Conservation (phyloP, 2,113 vertebrate species). For the Dicentrarchus labrax region DNA sequence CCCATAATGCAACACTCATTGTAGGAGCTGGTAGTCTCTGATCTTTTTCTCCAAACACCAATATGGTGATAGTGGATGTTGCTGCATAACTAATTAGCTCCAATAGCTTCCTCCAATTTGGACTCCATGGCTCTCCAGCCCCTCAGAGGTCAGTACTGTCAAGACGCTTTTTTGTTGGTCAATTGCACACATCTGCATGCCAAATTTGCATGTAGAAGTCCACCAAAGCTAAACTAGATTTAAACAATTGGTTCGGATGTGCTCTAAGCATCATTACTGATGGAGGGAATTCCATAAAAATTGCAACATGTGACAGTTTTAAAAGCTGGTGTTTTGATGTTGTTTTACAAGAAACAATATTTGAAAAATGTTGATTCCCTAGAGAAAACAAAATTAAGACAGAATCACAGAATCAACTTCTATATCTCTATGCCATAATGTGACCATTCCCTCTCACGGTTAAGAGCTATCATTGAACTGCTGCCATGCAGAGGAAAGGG, state of each 20-base stretch:
- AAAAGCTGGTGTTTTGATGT: not conserved
- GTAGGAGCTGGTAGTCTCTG: not conserved
- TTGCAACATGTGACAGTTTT: not conserved
- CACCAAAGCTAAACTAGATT: not conserved
- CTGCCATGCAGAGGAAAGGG: conserved; percentile 74
- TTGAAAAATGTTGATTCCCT: not conserved
- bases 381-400: not conserved
- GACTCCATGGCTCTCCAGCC: not conserved
- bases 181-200: not conserved
- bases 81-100: not conserved
- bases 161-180: not conserved
- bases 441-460: conserved; percentile 10
- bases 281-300: no score
- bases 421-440: conserved; percentile 11
- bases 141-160: not conserved
- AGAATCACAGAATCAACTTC: not conserved
- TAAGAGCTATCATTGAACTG: conserved; percentile 66
- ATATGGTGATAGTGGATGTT: not conserved
- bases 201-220: not conserved
- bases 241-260: not conserved
- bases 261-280: no score
- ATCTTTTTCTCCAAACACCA: not conserved
- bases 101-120: not conserved
- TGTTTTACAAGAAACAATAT: not conserved
- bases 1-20: not conserved